Base-by-base conservation (phyloP, 1,140 invertebrate species). In the Steinernema feltiae region DNA sequence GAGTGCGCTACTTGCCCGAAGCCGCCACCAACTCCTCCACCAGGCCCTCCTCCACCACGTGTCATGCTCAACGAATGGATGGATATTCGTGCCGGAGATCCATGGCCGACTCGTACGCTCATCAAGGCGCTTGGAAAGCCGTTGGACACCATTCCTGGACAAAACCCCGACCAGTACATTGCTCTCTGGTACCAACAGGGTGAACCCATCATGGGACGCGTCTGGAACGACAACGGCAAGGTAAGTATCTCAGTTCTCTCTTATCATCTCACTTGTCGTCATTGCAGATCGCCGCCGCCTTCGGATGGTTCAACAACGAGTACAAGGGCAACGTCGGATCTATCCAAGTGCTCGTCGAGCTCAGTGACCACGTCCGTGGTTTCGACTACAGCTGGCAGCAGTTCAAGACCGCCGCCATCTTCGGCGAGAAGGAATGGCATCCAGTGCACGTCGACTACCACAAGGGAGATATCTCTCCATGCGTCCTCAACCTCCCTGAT, bases 171-270 rank as follows among this genome's bases (percentile, higher is more conserved):
- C 29, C 81, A 82, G 31, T 84, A 82, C 69, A 79, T 82, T 24
- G 81, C 81, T n/a, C 35, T 82, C 31, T 82, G 82, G 82, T 82
- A 82, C 72, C 77, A 78, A 71, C 69, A 73, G 30, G 81, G 82
- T n/a, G 75, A 76, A 31, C 81, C 80, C 1, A 81, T 82, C n/a
- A 82, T 83, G 81, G 81, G 81, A 27, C 74, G 81, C 3, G 70
- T 83, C 41, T 82, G 81, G 81, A 83, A 82, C 63, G 82, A 82
- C 18, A 72, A 71, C 12, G 81, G 81, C 35, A 83, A 82, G 80
- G 48, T 82, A 31, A 2, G 35, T 71, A 15, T 32, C 7, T 31
- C 69, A 27, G 17, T 7, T 71, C 29, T 71, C 3, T 30, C 70
- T 0, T 15, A 63, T 15, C 12, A 3, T 63, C 53, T 3, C 24